Percentiles rank a stretch among this genome's conserved stretches.
Conservation (phyloP, 2,888 invertebrate genomes). For the Nycteola revayana region DNA sequence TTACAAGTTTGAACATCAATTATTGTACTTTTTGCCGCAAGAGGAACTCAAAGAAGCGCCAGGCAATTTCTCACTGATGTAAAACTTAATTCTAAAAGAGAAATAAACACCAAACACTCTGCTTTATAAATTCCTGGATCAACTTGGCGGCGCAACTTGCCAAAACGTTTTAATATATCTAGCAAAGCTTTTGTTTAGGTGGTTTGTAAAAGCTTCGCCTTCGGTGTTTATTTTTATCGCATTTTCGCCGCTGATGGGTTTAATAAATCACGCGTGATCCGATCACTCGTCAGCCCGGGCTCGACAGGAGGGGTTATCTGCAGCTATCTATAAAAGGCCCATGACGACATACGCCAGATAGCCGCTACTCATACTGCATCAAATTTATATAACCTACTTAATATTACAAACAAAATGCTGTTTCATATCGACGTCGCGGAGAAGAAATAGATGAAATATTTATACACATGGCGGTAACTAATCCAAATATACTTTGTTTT, state of each 20-base stretch:
- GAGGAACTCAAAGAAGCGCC: background rate
- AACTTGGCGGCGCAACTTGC: slow-evolving; percentile 14
- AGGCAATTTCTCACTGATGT: slow-evolving; percentile 5
- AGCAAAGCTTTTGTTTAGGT: slow-evolving; percentile 15
- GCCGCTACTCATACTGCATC: slow-evolving; percentile 26
- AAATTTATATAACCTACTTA: slow-evolving; percentile 30
- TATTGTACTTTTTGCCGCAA: background rate
- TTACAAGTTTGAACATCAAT: background rate
- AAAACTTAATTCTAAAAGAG: slow-evolving; percentile 16
- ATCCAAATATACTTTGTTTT: too few species aligned
- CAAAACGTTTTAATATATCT: slow-evolving; percentile 25
- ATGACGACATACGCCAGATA: slow-evolving; percentile 27
- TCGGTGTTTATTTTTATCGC: slow-evolving; percentile 29
- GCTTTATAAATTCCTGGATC: slow-evolving; percentile 19
- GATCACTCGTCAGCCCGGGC: slow-evolving; percentile 32
- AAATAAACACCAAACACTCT: slow-evolving; percentile 12
- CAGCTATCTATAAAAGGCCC: slow-evolving; percentile 43
- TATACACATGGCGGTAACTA: too few species aligned
- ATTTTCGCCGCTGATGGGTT: slow-evolving; percentile 23
- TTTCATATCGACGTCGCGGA: background rate
- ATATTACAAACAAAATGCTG: slow-evolving; percentile 17
- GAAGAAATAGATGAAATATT: slow-evolving; percentile 1
- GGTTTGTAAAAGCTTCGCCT: slow-evolving; percentile 7
- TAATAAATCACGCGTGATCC: slow-evolving; percentile 43
- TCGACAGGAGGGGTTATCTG: slow-evolving; percentile 35